Evolutionary conservation across 2,113 vertebrate genomes (phyloP), one percentile per base, ranked within the genome.

Genomic region (Maccullochella peelii): DNA sequence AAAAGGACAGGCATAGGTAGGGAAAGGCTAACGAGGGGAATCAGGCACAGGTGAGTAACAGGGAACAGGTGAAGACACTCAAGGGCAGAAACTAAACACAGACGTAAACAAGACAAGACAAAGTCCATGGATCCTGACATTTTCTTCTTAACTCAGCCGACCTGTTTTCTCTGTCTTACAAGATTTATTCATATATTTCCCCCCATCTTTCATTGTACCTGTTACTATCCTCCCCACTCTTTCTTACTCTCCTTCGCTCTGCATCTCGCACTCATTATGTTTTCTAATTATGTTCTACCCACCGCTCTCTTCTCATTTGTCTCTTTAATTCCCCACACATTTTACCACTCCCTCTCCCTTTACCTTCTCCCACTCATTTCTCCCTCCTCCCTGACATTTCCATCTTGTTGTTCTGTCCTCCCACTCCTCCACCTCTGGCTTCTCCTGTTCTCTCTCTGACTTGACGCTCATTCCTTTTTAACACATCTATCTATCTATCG

Each of bases 321-420:
- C n/a, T 33, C 30, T 74, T 67, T 65, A 72, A 80, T 71, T 25
- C 59, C 70, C 14, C 30, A 6, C 21, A 11, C 42, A 10, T 50
- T 27, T 57, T 40, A 21, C 47, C 63, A 10, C 58, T 66, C 23
- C 36, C 2, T 50, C 36, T 59, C 27, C 14, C 27, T 21, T 73
- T 15, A n/a, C 57, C 7, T 38, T 18, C 62, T 25, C 63, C 69
- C 62, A 36, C n/a, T 36, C 18, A 0, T 36, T 36, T 20, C 68
- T 67, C 68, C 61, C 23, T 47, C 54, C 30, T n/a, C 52, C 12
- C 6, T 69, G 33, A 36, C 38, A 36, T 73, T 52, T 68, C 9
- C 18, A 14, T 40, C 38, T 33, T 57, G 40, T n/a, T 20, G 2
- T 57, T 72, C 59, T 7, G 0, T 44, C 69, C 49, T 73, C 38